These are phyloP conservation scores for Thaumetopoea pityocampa DNA, from an alignment of 1,140 invertebrate genomes.

Conservation along the genomic window DNA sequence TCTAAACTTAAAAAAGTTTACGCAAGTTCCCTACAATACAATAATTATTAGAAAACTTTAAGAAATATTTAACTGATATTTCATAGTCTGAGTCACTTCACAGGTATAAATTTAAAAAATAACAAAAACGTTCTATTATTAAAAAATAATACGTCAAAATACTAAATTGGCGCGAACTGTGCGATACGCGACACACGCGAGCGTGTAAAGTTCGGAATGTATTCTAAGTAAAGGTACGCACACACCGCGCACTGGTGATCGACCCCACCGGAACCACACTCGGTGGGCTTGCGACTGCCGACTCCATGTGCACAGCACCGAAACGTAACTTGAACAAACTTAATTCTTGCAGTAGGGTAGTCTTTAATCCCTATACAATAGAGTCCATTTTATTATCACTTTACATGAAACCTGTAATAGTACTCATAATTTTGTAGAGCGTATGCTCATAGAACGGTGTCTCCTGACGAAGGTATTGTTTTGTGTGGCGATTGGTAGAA, in stretches of 20 bases:
- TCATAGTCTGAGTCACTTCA: conserved; percentile 9
- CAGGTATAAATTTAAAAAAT: conserved; percentile 12
- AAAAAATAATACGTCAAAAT: conserved; percentile 14
- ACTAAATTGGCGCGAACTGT: conserved; percentile 34
- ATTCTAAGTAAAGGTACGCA: conserved; percentile 46
- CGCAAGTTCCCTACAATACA: not conserved
- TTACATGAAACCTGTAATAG: conserved; percentile 23
- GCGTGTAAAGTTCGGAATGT: conserved; percentile 46
- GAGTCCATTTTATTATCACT: conserved; percentile 20
- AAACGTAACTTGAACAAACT: conserved; percentile 46
- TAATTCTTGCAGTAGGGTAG: conserved; percentile 1
- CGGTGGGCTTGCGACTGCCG: conserved; percentile 62
- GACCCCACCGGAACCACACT: conserved; percentile 73
- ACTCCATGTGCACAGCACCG: conserved; percentile 68
- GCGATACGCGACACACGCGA: conserved; percentile 26
- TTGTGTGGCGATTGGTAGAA: conserved; percentile 40
- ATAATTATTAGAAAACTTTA: conserved; percentile 1
- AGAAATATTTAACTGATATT: not conserved
- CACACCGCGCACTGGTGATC: conserved; percentile 59
- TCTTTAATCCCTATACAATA: conserved; percentile 23
- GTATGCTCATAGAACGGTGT: conserved; percentile 62
- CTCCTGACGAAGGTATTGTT: conserved; percentile 58
- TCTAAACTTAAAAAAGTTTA: conserved; percentile 2
- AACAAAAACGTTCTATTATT: conserved; percentile 20
- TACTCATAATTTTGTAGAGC: conserved; percentile 60